Evolutionary conservation across 2,888 invertebrate species (phyloP).

Genomic region (Rhyacophila evoluta): DNA sequence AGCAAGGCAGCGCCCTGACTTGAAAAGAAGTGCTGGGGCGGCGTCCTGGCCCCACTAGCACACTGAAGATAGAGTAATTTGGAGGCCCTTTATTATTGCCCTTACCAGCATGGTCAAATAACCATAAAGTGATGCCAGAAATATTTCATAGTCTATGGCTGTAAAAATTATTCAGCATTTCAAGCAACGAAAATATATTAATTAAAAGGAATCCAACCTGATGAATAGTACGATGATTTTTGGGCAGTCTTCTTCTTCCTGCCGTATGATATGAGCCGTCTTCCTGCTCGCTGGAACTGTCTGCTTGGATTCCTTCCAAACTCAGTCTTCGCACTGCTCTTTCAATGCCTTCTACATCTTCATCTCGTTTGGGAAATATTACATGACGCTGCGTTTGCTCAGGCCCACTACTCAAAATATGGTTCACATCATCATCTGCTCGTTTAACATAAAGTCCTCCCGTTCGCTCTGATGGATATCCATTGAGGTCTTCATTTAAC

Average conservation of each 20-base stretch:
- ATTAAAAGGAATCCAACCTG: no score
- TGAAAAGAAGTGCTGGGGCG: no score
- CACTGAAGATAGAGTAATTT: no score
- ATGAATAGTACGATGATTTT: slow-evolving; percentile 74
- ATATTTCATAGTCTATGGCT: no score
- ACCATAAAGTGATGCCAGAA: no score
- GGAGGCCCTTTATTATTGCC: no score
- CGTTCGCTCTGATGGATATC: slow-evolving; percentile 59
- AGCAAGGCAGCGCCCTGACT: no score
- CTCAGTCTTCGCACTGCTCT: slow-evolving; percentile 72
- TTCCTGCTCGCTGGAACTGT: slow-evolving; percentile 77
- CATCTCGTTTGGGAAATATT: slow-evolving; percentile 62
- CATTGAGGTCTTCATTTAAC: slow-evolving; percentile 66
- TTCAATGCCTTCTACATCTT: slow-evolving; percentile 57
- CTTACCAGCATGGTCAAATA: no score
- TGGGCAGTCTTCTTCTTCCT: slow-evolving; percentile 71
- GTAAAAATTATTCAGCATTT: no score
- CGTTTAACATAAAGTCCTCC: slow-evolving; percentile 56
- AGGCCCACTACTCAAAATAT: not conserved
- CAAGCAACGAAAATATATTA: no score
- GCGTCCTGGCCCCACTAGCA: no score
- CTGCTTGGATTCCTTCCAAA: slow-evolving; percentile 79
- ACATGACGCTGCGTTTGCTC: slow-evolving; percentile 37
- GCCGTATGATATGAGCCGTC: slow-evolving; percentile 68
- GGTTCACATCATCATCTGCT: slow-evolving; percentile 67